A percentile compares a stretch with the other conserved stretches of the same genome.
Evolutionary conservation across 2,797 vertebrate genomes (phyloP).

Genomic region (Phataginus tricuspis): DNA sequence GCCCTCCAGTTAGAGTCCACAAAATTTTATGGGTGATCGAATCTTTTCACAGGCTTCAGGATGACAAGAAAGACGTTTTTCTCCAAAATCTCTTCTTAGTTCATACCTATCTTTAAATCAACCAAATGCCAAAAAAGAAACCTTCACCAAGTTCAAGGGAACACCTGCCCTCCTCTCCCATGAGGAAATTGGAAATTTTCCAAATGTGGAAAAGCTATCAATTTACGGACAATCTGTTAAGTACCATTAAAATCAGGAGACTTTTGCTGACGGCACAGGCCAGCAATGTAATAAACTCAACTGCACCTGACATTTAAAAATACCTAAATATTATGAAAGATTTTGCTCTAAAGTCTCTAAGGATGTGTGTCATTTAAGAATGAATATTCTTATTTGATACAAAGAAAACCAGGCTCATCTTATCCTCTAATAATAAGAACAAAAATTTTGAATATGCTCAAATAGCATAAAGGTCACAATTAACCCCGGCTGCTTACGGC

Average conservation of each 20-base stretch:
- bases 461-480: slow-evolving; percentile 86
- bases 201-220: slow-evolving; percentile 67
- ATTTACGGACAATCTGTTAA: slow-evolving; percentile 67
- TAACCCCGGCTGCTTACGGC: slow-evolving; percentile 80
- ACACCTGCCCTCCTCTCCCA: slow-evolving; percentile 61
- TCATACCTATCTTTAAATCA: slow-evolving; percentile 22
- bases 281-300: slow-evolving; percentile 75
- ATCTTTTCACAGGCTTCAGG: slow-evolving; percentile 9
- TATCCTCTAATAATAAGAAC: slow-evolving; percentile 81
- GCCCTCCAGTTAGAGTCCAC: background rate
- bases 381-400: slow-evolving; percentile 82
- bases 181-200: slow-evolving; percentile 65
- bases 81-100: slow-evolving; percentile 32
- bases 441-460: slow-evolving; percentile 83
- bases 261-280: background rate
- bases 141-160: slow-evolving; percentile 11
- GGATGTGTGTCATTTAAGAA: slow-evolving; percentile 83
- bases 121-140: slow-evolving; percentile 46
- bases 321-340: slow-evolving; percentile 84
- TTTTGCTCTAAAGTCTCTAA: slow-evolving; percentile 84
- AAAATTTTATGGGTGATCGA: background rate
- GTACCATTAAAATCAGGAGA: slow-evolving; percentile 53
- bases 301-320: slow-evolving; percentile 86
- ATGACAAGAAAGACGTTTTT: background rate
- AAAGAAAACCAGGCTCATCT: slow-evolving; percentile 82